Conservation (phyloP, 1,140 invertebrate genomes). For the Pseudomyrmex concolor region DNA sequence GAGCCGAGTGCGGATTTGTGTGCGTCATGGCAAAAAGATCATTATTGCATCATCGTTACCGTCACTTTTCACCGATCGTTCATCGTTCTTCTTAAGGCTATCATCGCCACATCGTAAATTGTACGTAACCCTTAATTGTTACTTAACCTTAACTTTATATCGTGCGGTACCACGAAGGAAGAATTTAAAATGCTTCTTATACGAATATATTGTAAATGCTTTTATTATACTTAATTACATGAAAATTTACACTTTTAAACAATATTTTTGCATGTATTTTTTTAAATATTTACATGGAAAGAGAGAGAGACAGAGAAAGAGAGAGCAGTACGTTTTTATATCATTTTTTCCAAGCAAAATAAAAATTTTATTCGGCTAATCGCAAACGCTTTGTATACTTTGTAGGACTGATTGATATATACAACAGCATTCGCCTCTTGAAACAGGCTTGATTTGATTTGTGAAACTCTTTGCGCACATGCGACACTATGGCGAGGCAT, state of each 20-base stretch:
- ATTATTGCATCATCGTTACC: conserved; percentile 53
- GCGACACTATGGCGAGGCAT: conserved; percentile 5
- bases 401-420: conserved; percentile 40
- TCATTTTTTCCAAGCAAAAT: neutral
- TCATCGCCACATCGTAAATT: conserved; percentile 49
- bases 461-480: conserved; percentile 10
- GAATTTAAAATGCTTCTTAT: conserved; percentile 17
- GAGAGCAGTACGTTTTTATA: no score
- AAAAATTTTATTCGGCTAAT: conserved; percentile 40
- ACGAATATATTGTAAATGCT: neutral
- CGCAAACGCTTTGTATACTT: neutral
- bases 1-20: neutral
- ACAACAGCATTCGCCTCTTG: conserved; percentile 34
- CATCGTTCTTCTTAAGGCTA: conserved; percentile 16
- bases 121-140: conserved; percentile 28
- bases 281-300: no score
- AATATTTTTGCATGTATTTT: neutral
- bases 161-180: neutral
- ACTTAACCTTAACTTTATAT: conserved; percentile 36
- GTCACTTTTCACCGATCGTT: conserved; percentile 37
- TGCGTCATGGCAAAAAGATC: conserved; percentile 14
- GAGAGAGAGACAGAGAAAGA: no score
- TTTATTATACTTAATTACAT: neutral
- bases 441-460: conserved; percentile 48
- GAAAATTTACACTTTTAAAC: no score